Conservation (phyloP, 2,797 vertebrate genomes). For the Clarias laeviceps region DNA sequence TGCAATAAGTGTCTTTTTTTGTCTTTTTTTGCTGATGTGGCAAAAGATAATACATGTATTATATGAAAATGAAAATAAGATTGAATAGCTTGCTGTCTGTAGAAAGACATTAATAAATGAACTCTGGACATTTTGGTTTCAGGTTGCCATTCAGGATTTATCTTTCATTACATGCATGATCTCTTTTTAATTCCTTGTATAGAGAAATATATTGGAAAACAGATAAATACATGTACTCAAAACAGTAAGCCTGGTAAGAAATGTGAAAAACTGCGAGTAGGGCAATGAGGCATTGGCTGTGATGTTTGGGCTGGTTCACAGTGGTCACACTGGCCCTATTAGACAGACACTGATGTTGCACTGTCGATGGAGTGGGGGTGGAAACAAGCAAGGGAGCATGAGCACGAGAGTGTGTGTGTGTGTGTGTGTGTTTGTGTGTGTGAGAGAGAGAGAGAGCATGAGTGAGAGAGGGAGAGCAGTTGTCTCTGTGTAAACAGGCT, state of each 20-base stretch:
- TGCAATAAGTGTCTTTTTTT: not conserved
- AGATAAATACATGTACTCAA: not conserved
- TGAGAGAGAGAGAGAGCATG: conserved; percentile 32
- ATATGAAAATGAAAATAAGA: not conserved
- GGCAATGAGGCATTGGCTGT: conserved; percentile 33
- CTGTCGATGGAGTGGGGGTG: conserved; percentile 49
- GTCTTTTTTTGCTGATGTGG: not conserved
- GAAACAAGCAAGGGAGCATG: conserved; percentile 32
- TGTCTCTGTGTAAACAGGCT: conserved; percentile 63
- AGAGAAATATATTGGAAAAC: not conserved
- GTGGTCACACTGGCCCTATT: conserved; percentile 52
- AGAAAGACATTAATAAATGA: not conserved
- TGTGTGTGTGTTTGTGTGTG: too few species aligned
- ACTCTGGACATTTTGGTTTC: not conserved
- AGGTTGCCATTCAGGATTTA: not conserved
- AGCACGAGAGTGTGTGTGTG: conserved; percentile 32
- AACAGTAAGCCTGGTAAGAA: conserved; percentile 15
- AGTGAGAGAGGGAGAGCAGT: conserved; percentile 40
- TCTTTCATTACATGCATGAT: not conserved
- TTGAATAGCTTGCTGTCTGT: not conserved
- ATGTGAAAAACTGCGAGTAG: conserved; percentile 2
- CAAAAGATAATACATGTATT: not conserved
- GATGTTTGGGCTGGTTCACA: conserved; percentile 49
- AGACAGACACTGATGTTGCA: conserved; percentile 58
- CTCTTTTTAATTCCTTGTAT: conserved; percentile 1